Base-by-base conservation (phyloP, 2,113 vertebrate species). In the Bungarus multicinctus region DNA sequence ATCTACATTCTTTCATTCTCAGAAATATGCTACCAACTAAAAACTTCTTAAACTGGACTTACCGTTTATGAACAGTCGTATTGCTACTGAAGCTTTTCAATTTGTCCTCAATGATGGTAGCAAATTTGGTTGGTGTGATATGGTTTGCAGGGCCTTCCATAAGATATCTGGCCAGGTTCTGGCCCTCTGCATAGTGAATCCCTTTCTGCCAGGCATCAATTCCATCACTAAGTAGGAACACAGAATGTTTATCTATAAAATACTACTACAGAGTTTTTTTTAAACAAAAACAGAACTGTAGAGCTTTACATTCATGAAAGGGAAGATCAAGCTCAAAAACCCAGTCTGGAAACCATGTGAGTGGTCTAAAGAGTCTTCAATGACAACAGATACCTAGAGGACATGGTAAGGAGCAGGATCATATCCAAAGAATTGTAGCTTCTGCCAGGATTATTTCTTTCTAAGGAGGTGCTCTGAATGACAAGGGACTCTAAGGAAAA, bases 81-180 rank as follows among this genome's bases (percentile, higher is more conserved):
- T 96, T 97, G 94, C 97, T 96, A 39, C 96, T 96, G 25, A 98
- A 97, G 22, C 94, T 94, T 85, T 87, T 97, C 3, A 99, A 96
- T 91, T 98, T 98, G 96, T 99, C 97, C 95, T 99, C 98, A 91
- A 99, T 98, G 3, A 97, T 97, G 94, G 98, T 97, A 0, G 99
- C 98, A 94, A 99, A 99, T 89, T 96, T 97, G 81, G 97, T 98
- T 8, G 99, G 99, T 9, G 99, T 99, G 91, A 99, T 97, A 87
- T 98, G 96, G 94, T 99, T 99, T 95, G 99, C 99, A 45, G 99
- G 99, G 25, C 98, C 98, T 95, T 99, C 99, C 99, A 99, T 99
- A 88, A 99, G 96, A 8, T 98, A 97, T 25, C 99, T 98, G 30
- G 99, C 99, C 0, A 99, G 94, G 94, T 99, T 99, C 96, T 99